Base-by-base conservation (phyloP, 2,888 invertebrate genomes). In the Hydrotaea cyrtoneurina region DNA sequence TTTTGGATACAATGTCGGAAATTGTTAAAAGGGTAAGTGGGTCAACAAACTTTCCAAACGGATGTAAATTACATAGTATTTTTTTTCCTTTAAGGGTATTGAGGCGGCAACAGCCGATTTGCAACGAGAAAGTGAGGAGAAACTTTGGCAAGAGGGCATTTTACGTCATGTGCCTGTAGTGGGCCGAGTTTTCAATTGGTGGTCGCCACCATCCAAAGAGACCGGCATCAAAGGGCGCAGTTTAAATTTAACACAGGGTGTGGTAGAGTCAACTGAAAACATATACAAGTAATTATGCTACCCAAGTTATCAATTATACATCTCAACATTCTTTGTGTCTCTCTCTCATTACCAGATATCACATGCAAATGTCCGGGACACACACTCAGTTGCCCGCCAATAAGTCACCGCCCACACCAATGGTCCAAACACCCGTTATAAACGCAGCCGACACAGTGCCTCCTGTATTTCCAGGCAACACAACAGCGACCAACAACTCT, bases 181-280 rank as follows among this genome's bases (percentile, higher is more conserved):
- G 80, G 97, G 98, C 0, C 96, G 97, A 23, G 95, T 99, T 79
- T 96, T 98, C 73, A 98, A 98, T 93, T 99, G 99, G 99, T 98
- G 97, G 97, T 96, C 97, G 71, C 99, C 98, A 10, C 94, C 96
- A 4, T 93, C 94, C 26, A 96, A 96, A 90, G 90, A 91, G 76
- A 96, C 96, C 87, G 93, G 95, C 8, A 96, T 95, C 87, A 96
- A 94, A 92, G 98, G 97, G 69, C 94, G 97, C 90, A 97, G 95
- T 92, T 94, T 98, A 86, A 96, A 97, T 92, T 93, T 98, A 90
- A 93, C 94, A 43, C 93, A 94, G 93, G 97, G 97, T 64, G 96
- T 96, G 69, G 95, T 97, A 13, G 96, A 96, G 89, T 96, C 96
- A 87, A 97, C 97, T 0, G 95, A 96, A 89, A 96, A 96, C 89